Conservation (phyloP, 2,797 vertebrate genomes). For the Sphaeramia orbicularis region DNA sequence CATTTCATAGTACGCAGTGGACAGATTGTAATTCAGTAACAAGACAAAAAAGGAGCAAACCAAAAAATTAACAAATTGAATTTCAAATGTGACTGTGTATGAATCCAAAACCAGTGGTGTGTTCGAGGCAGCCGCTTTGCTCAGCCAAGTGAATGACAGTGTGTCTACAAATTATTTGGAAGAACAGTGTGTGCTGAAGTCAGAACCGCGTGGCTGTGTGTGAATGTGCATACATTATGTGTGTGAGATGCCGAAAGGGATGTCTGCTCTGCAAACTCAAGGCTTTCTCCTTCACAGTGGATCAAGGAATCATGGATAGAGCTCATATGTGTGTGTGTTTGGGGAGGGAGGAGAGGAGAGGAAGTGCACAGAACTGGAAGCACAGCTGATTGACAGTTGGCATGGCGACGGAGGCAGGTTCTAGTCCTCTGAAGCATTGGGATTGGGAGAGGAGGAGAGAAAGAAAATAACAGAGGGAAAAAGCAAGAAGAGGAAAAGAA, state of each 20-base stretch:
- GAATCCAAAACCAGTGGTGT: constrained; percentile 7
- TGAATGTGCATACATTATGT: constrained; percentile 9
- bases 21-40: constrained; percentile 4
- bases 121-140: constrained; percentile 24
- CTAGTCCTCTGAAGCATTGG: constrained; percentile 81
- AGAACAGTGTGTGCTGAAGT: constrained; percentile 41
- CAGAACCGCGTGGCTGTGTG: constrained; percentile 1
- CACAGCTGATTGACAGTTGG: constrained; percentile 77
- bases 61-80: constrained; percentile 1
- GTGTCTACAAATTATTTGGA: constrained; percentile 20
- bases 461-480: neutral
- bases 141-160: constrained; percentile 33
- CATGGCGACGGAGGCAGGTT: constrained; percentile 70
- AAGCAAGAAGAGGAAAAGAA: neutral
- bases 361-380: constrained; percentile 74
- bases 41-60: neutral
- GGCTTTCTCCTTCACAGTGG: constrained; percentile 26
- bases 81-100: constrained; percentile 12
- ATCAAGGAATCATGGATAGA: constrained; percentile 18
- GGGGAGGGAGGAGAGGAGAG: neutral
- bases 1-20: constrained; percentile 1
- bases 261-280: constrained; percentile 10
- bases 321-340: constrained; percentile 12
- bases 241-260: neutral
- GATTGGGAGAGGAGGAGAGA: constrained; percentile 27